Evolutionary conservation across 2,113 vertebrate genomes (phyloP), one percentile per base, ranked within the genome.

Genomic region (Crypturellus undulatus): DNA sequence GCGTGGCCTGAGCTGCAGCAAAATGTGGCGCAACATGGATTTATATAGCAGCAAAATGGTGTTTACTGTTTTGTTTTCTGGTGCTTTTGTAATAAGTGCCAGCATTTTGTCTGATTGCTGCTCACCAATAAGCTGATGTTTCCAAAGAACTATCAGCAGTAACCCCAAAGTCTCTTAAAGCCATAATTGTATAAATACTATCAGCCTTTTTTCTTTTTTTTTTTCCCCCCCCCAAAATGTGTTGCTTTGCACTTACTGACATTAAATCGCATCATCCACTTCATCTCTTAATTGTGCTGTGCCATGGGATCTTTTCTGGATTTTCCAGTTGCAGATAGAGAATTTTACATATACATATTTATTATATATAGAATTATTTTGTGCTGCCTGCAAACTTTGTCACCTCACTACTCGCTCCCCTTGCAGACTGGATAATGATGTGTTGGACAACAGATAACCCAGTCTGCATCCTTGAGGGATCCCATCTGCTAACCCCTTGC

Each of bases 121-220:
- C 51, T 15, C 52, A 42, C 77, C 0, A 0, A 28, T 43, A 24
- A 62, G 38, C 54, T 51, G 54, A 58, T 85, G 64, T 88, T 30
- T 64, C 85, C 10, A 2, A 42, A 69, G 77, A 72, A 5, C 68
- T 34, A 8, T 40, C 65, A 68, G 30, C 64, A 58, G 16, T 51
- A 54, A 26, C 54, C 49, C 79, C 60, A 28, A 68, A 45, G 36
- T 69, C 26, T 34, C 32, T 32, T 64, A 62, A 81, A 52, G 51
- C 51, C 0, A 0, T 17, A 22, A 64, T 51, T 70, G 3, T 49
- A 6, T 22, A 47, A 0, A 0, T 40, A n/a, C 10, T 26, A 51
- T 52, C 12, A 71, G 17, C 2, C 0, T 56, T 2, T 34, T 63
- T 80, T 68, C 24, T 30, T 72, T 13, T 42, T 68, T 71, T 49